Evolutionary conservation across 2,888 invertebrate species (phyloP).

Genomic region (Seira ritae): DNA sequence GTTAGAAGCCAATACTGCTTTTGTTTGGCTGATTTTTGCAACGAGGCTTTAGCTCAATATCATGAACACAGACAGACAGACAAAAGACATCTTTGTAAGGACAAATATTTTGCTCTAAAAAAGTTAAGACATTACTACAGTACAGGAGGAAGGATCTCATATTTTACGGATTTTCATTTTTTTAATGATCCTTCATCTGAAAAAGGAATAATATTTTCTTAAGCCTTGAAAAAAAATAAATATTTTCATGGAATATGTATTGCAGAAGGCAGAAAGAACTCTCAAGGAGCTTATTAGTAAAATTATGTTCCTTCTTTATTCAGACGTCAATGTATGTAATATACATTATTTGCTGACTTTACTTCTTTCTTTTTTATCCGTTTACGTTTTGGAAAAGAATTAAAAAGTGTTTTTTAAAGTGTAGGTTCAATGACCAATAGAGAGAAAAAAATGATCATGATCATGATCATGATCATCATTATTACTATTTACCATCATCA

Average conservation of each 20-base stretch:
- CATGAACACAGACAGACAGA: too few species aligned
- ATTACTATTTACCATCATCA: too few species aligned
- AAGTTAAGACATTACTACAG: not conserved
- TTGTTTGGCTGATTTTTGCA: too few species aligned
- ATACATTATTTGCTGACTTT: not conserved
- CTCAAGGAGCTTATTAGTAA: not conserved
- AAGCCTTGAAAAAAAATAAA: not conserved
- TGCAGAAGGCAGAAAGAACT: too few species aligned
- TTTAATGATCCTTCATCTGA: not conserved
- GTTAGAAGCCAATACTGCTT: too few species aligned
- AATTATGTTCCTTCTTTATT: not conserved
- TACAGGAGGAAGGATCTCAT: not conserved
- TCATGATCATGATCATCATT: too few species aligned
- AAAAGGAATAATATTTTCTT: not conserved
- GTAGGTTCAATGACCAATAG: slow-evolving; percentile 61
- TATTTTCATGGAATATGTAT: not conserved
- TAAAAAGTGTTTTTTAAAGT: not conserved
- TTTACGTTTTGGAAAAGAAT: not conserved
- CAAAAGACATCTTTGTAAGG: too few species aligned
- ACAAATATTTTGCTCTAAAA: too few species aligned
- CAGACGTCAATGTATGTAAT: not conserved
- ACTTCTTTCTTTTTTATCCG: not conserved
- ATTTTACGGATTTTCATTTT: not conserved
- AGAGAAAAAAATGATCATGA: slow-evolving; percentile 32
- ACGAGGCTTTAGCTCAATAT: too few species aligned